phyloP scores from a whole-genome alignment of 2,888 invertebrate species.

The Taenaris catops region DNA sequence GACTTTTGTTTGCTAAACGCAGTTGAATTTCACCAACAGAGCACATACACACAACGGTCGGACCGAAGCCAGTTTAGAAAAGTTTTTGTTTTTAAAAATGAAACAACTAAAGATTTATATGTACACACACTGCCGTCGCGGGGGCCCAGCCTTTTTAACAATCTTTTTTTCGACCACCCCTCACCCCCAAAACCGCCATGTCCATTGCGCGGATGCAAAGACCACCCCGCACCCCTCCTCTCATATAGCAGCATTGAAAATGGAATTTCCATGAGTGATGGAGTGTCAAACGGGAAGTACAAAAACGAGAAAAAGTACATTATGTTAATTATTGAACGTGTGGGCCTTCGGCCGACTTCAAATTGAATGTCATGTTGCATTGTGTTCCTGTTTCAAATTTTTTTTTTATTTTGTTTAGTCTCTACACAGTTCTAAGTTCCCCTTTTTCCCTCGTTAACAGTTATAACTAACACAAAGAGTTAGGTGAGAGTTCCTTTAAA shows the following conservation, averaged over 20 bases:
- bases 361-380: conserved; percentile 73
- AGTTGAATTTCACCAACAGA: too few relatives aligned
- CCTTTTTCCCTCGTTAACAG: conserved; percentile 12
- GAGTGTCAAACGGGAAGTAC: conserved; percentile 78
- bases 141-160: conserved; percentile 77
- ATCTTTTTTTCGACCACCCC: conserved; percentile 77
- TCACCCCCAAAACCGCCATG: conserved; percentile 71
- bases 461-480: conserved; percentile 7
- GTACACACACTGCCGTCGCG: conserved; percentile 67
- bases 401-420: conserved; percentile 8
- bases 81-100: too few relatives aligned
- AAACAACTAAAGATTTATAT: too few relatives aligned
- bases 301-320: conserved; percentile 78
- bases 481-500: too few relatives aligned
- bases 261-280: conserved; percentile 81
- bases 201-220: conserved; percentile 78
- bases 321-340: conserved; percentile 78
- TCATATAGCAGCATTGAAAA: conserved; percentile 76
- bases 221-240: conserved; percentile 67
- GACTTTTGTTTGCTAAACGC: too few relatives aligned
- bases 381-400: conserved; percentile 18
- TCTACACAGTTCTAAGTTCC: conserved; percentile 8
- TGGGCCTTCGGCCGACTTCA: conserved; percentile 65
- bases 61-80: too few relatives aligned
- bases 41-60: too few relatives aligned